Evolutionary conservation across 2,797 vertebrate species (phyloP).

Genomic region (Scolopax bukidnonensis): DNA sequence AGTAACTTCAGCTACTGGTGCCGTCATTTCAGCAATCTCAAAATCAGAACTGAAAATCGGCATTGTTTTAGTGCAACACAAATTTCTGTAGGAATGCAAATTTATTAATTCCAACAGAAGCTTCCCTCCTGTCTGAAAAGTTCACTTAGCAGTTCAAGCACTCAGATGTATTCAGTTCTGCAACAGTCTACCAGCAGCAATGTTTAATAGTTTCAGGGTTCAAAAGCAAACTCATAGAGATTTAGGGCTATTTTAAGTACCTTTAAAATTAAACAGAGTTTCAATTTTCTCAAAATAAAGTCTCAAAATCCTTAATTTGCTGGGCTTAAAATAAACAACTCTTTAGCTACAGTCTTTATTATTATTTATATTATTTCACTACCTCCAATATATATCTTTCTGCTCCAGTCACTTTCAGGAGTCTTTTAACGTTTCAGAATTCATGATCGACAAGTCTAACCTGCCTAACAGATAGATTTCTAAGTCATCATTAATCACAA

Average conservation of each 20-base stretch:
- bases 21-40: neutral
- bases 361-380: neutral
- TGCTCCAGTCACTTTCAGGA: neutral
- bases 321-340: neutral
- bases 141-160: neutral
- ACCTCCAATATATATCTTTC: neutral
- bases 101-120: neutral
- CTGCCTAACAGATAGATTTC: neutral
- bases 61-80: neutral
- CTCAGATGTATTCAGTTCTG: neutral
- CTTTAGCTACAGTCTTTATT: neutral
- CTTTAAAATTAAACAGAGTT: neutral
- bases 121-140: neutral
- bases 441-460: neutral
- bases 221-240: neutral
- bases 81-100: neutral
- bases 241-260: neutral
- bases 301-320: neutral
- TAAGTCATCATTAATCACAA: neutral
- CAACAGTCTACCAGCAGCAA: neutral
- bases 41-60: neutral
- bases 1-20: neutral
- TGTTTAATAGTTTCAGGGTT: neutral
- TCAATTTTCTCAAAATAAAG: neutral
- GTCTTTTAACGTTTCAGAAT: neutral